Evolutionary conservation across 2,888 invertebrate species (phyloP), one percentile per base, ranked within the genome.

Genomic region (Trissoscelio sp.): DNA sequence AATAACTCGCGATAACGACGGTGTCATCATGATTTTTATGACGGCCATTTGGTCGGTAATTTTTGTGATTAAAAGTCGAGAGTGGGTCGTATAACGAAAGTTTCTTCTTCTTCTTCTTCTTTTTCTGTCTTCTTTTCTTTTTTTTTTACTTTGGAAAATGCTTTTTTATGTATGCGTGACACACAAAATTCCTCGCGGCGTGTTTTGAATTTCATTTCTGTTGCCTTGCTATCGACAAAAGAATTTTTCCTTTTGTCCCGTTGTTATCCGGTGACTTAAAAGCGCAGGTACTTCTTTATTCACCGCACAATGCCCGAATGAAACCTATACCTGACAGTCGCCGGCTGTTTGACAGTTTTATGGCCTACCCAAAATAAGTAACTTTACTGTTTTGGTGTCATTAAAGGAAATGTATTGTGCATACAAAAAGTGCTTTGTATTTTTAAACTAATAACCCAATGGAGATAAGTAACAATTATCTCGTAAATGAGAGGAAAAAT

Each of bases 201-300:
- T 51, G 53, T 53, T 53, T 66, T 46, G 31, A 66, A 66, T 66
- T 53, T 53, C 39, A 39, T 66, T 53, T 39, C 14, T 24, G 22
- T 51, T 31, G 14, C 62, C 46, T 37, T 64, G 48, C 20, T 14
- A 57, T 46, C 22, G 46, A 69, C 46, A 69, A 69, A 57, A 20
- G 46, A 34, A 69, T 57, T 69, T 69, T 18, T 69, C 31, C 44
- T 69, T 12, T 28, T 37, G 57, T 3, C 3, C n/a, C 28, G 16
- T 31, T 44, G 20, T 55, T 39, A 42, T 64, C 12, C 55, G 12
- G 53, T 66, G 51, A 53, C 39, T 55, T 44, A 34, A 55, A 55
- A 31, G 5, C 44, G 57, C 57, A 69, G 69, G 58, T 58, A 58
- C 58, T 46, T 34, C 16, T 70, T 70, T 70, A 58, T 57, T 34